Conservation (phyloP, 1,140 invertebrate species). For the Lepidurus arcticus region DNA sequence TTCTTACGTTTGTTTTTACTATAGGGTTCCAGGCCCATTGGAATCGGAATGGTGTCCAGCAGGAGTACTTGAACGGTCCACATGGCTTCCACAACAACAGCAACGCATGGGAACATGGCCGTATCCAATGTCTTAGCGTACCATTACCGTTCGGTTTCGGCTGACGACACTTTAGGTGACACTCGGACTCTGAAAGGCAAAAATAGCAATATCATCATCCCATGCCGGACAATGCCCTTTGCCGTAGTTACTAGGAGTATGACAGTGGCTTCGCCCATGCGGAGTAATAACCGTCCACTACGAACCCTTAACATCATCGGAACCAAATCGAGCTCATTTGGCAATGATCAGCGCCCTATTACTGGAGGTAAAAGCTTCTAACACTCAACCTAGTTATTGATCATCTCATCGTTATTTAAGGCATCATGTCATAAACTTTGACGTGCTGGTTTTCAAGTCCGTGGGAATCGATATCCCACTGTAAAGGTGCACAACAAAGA, state of each 20-base stretch:
- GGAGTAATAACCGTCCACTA: background rate
- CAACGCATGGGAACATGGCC: background rate
- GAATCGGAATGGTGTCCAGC: background rate
- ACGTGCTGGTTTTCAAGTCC: no score
- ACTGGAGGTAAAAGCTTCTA: background rate
- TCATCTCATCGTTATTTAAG: no score
- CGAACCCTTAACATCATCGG: background rate
- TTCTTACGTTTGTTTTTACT: background rate
- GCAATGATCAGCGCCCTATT: background rate
- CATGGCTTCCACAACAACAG: background rate
- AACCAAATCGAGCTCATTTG: background rate
- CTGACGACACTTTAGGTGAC: background rate
- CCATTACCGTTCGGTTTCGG: background rate
- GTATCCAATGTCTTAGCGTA: background rate
- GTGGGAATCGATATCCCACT: no score
- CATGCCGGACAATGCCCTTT: constrained; percentile 1
- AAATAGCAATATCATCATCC: background rate
- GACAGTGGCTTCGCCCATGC: background rate
- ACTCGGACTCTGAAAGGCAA: background rate
- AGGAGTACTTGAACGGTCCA: background rate
- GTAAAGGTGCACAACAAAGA: no score
- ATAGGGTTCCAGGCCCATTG: background rate
- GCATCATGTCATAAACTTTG: no score
- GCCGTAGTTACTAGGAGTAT: background rate
- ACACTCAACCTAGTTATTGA: background rate